Conservation (phyloP, 2,797 vertebrate species). For the Gallirallus australis region DNA sequence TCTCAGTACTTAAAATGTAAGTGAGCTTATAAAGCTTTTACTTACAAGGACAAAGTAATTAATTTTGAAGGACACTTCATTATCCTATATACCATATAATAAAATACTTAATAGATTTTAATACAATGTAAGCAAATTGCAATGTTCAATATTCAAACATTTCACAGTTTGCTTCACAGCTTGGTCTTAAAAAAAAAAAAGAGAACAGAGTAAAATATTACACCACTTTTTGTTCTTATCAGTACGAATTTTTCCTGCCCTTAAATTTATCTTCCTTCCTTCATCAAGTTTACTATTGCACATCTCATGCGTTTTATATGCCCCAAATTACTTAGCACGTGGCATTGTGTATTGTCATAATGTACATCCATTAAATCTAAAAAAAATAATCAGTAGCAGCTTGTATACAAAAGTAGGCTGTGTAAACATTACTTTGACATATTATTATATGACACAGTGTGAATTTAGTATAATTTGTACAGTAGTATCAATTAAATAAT, state of each 20-base stretch:
- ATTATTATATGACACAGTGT: background rate
- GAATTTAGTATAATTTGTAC: background rate
- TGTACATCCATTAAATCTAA: background rate
- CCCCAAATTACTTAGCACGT: background rate
- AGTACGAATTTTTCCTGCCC: background rate
- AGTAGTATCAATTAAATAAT: background rate
- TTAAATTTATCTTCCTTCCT: background rate
- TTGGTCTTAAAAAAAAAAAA: background rate
- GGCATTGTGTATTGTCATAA: background rate
- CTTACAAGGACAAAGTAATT: background rate
- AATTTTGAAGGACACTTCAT: background rate
- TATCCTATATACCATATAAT: background rate
- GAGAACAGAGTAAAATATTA: background rate
- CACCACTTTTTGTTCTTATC: background rate
- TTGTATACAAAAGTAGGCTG: background rate
- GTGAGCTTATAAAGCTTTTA: background rate
- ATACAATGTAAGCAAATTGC: background rate
- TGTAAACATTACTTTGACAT: background rate
- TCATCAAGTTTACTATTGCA: background rate
- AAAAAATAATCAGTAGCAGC: background rate
- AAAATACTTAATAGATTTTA: background rate
- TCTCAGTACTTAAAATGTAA: background rate
- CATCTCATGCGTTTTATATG: background rate
- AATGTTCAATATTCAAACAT: background rate
- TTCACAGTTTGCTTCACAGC: background rate